These are phyloP conservation scores for Mylabris sibirica DNA, from an alignment of 2,888 invertebrate species.

Conservation along the genomic window DNA sequence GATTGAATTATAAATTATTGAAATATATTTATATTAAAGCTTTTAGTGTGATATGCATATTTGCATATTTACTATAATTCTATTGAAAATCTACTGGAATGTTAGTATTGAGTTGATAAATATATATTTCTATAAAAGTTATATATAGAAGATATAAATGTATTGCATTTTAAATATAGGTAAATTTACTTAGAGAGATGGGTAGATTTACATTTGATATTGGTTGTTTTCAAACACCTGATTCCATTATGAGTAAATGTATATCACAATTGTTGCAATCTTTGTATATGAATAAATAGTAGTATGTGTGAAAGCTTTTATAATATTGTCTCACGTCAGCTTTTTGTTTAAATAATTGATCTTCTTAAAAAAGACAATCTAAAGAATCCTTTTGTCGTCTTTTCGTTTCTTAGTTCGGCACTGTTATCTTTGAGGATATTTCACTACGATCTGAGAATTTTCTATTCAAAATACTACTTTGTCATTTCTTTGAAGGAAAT, in stretches of 20 bases:
- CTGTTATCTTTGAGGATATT: background rate
- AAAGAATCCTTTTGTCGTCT: background rate
- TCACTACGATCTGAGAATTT: background rate
- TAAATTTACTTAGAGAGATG: background rate
- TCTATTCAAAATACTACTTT: background rate
- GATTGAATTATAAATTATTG: background rate
- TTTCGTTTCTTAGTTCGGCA: background rate
- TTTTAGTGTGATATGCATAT: background rate
- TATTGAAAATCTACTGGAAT: background rate
- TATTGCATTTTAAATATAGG: background rate
- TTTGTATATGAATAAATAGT: background rate
- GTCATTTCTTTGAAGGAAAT: constrained; percentile 7
- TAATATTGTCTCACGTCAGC: too few species aligned
- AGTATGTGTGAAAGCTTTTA: too few species aligned
- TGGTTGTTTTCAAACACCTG: background rate
- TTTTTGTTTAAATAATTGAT: too few species aligned
- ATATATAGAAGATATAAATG: background rate
- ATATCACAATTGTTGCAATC: background rate
- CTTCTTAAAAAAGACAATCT: too few species aligned
- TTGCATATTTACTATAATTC: constrained; percentile 1
- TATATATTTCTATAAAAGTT: background rate
- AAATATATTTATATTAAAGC: background rate
- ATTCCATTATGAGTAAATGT: background rate
- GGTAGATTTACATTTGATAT: background rate
- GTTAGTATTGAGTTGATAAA: background rate